Evolutionary conservation across 2,113 vertebrate species (phyloP).

Genomic region (Sylvia atricapilla): DNA sequence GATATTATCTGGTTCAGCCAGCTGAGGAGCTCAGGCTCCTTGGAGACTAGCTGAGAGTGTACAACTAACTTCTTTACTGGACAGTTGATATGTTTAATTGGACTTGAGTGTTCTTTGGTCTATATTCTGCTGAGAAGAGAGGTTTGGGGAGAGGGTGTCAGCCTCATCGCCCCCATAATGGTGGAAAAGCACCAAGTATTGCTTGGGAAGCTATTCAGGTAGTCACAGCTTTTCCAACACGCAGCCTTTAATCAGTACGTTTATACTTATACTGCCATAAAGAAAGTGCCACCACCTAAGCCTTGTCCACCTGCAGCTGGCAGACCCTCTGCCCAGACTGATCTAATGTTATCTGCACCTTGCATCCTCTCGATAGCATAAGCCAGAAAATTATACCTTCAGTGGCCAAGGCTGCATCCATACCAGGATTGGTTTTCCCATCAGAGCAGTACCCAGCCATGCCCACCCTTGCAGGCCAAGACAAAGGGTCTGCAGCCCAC

Average conservation of each 20-base stretch:
- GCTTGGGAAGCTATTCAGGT: background rate
- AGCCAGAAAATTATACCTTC: background rate
- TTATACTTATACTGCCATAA: background rate
- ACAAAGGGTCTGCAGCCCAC: background rate
- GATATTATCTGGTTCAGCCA: constrained; percentile 16
- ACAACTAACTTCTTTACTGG: background rate
- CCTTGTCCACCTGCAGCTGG: background rate
- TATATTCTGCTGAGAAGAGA: background rate
- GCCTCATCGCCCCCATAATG: fast-evolving
- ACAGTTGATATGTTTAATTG: background rate
- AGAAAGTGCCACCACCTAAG: background rate
- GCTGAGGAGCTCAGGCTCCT: background rate
- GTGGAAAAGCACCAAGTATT: background rate
- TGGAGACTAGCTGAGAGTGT: background rate
- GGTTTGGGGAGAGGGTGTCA: background rate
- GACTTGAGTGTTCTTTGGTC: background rate
- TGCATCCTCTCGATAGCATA: fast-evolving
- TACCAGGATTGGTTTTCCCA: background rate
- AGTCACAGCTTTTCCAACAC: background rate
- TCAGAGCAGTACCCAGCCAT: background rate
- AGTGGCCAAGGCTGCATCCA: background rate
- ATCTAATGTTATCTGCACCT: background rate
- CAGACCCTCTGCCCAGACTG: background rate
- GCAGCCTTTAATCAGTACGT: background rate
- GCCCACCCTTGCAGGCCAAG: background rate